Base-by-base conservation (phyloP, 2,797 vertebrate species). In the Nannoperca australis region DNA sequence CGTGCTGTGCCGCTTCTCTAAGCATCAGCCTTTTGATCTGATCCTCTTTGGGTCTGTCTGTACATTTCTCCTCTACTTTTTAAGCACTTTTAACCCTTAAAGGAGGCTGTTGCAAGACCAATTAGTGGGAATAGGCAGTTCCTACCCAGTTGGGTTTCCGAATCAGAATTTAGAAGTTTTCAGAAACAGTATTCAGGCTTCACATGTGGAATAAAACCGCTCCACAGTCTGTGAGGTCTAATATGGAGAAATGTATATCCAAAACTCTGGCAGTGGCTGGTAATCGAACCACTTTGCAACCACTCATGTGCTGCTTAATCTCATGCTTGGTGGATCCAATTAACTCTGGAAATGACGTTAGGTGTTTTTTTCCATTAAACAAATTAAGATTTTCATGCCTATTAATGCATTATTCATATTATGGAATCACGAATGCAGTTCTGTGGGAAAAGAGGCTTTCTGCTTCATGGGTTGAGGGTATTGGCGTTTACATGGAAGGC, bases 321-420 rank as follows among this genome's bases (percentile, higher is more conserved):
- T 89, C 83, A 90, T 79, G 87, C 81, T 82, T 70, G 79, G 73
- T 76, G 69, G 77, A 89, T 90, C 84, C 84, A 86, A 85, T 91
- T 87, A 89, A 85, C 65, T 84, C n/a, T 53, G 54, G 50, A 76
- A 88, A 86, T 36, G 50, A 78, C 75, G 78, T 49, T 84, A 83
- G 90, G 81, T 82, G 75, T 79, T 85, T 84, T 58, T 83, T 84
- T 58, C 78, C 70, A 66, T 75, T 70, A 67, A 73, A 79, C 78
- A 61, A 85, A 89, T 85, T 70, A 84, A 73, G 27, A 63, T 60
- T 67, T 56, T 58, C 51, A 55, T 42, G 24, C 63, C 67, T 60
- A 70, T 77, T 78, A 75, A 87, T 90, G 80, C 62, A 89, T 89
- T 87, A 92, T 88, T 90, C 84, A 85, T 86, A 34, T 61, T 62